These are phyloP conservation scores for Drosophila nigrodunni DNA, from an alignment of 1,140 invertebrate genomes.

Conservation along the genomic window DNA sequence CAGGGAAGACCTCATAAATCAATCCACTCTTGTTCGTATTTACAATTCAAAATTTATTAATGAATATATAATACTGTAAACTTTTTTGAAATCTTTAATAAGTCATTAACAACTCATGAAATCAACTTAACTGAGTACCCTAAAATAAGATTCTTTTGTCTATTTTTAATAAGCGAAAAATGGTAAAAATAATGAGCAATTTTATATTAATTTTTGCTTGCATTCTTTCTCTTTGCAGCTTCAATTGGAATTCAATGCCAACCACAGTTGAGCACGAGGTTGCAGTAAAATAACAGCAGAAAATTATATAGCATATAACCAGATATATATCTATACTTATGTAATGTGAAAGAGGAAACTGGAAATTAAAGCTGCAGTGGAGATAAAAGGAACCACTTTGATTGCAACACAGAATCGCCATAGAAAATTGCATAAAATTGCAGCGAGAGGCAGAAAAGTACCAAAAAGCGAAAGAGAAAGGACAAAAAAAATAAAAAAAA, in stretches of 20 bases:
- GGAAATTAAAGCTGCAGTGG: conserved; percentile 38
- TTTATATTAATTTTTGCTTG: conserved; percentile 5
- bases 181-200: conserved; percentile 2
- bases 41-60: neutral
- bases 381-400: conserved; percentile 46
- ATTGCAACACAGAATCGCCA: conserved; percentile 52
- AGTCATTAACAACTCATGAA: too few species aligned
- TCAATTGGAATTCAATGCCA: conserved; percentile 46
- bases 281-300: conserved; percentile 26
- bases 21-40: conserved; percentile 20
- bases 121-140: too few species aligned
- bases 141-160: neutral
- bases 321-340: neutral
- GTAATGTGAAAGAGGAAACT: conserved; percentile 21
- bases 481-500: conserved; percentile 12
- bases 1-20: conserved; percentile 11
- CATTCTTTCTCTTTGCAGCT: conserved; percentile 37
- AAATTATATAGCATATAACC: neutral
- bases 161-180: conserved; percentile 1
- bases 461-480: neutral
- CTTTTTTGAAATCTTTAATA: too few species aligned
- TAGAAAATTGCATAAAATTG: conserved; percentile 69
- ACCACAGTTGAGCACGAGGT: conserved; percentile 6
- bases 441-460: conserved; percentile 23
- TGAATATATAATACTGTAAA: neutral